phyloP scores from a whole-genome alignment of 64 coral and sea anemone species.

The Montipora capricornis region DNA sequence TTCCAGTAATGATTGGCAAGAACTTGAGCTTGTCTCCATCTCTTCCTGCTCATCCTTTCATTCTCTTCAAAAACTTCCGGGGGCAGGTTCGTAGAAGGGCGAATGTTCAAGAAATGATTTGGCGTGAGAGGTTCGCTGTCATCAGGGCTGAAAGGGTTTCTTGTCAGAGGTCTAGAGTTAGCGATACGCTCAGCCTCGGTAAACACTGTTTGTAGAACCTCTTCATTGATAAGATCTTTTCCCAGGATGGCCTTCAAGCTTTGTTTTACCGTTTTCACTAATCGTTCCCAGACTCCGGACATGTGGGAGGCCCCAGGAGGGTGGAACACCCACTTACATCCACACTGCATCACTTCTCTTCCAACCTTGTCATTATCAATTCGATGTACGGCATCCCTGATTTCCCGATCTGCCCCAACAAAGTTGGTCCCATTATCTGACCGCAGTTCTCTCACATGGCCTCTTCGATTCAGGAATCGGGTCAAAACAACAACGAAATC shows the following conservation, averaged over 20 bases:
- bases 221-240: constrained; percentile 35
- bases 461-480: no score
- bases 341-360: neutral
- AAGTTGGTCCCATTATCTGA: constrained; percentile 82
- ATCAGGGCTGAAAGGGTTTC: no score
- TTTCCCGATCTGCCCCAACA: constrained; percentile 52
- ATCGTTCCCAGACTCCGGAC: constrained; percentile 76
- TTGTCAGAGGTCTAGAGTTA: no score
- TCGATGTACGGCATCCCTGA: neutral
- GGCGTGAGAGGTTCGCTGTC: no score
- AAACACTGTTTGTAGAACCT: constrained; percentile 48
- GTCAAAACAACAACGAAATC: no score
- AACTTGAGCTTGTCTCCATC: no score
- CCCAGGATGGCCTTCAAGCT: constrained; percentile 59
- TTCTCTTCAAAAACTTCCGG: no score
- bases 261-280: constrained; percentile 36
- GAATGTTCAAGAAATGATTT: no score
- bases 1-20: no score
- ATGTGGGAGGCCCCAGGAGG: constrained; percentile 67
- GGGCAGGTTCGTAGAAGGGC: no score
- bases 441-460: neutral
- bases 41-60: no score
- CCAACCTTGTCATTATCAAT: neutral
- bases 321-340: constrained; percentile 74
- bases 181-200: constrained; percentile 7